Evolutionary conservation across 2,113 vertebrate genomes (phyloP), one percentile per base, ranked within the genome.

Genomic region (Prietella phreatophila): DNA sequence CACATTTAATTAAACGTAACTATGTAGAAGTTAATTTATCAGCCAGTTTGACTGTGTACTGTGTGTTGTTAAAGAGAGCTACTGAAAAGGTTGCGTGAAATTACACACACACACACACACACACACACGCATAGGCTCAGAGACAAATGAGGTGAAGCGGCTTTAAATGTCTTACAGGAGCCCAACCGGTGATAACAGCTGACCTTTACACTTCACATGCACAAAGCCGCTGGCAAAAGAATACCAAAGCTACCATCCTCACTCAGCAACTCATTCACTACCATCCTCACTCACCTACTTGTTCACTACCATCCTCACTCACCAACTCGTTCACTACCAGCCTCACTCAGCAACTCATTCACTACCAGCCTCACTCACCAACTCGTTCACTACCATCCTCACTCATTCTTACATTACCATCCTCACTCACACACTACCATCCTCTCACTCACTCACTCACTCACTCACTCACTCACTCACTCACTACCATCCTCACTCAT

Each of bases 41-140:
- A 39, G 79, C 22, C 5, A 15, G 47, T 73, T 71, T 58, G 80
- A 82, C 56, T 60, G 75, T 78, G 61, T 63, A 33, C n/a, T 76
- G 19, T n/a, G 75, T n/a, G 56, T 60, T 76, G 69, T 82, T 85
- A 65, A 78, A 69, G 61, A 82, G 78, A 30, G n/a, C 71, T 76
- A 84, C 71, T 81, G 60, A 85, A 65, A 89, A 90, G 89, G 86
- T 88, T 55, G 60, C 10, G 76, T 82, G 79, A 85, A 85, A 69
- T 76, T 39, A 81, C 65, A 82, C 71, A 81, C 42, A 55, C 53
- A 88, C 25, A 50, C 84, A 83, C 42, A 55, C 53, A n/a, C n/a
- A n/a, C 50, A 42, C 42, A 55, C 53, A 88, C 25, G 58, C 84
- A 83, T 58, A 33, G 10, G 22, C 4, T 27, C 55, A 19, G 27